Base-by-base conservation (phyloP, 2,888 invertebrate species). In the Drosophila meridiana region DNA sequence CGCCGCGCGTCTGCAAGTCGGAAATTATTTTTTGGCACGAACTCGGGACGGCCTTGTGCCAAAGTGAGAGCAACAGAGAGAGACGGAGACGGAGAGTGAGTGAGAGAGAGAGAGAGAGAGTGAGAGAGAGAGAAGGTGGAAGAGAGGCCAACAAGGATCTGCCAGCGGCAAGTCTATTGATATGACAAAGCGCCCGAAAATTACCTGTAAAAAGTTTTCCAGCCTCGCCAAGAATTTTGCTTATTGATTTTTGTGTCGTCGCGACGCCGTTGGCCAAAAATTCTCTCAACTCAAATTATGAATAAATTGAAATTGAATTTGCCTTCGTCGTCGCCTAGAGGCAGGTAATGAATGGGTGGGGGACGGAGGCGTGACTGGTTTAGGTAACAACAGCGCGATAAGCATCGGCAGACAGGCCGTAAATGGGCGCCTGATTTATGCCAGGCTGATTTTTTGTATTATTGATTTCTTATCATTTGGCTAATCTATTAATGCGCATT, bases 21-120 rank as follows among this genome's bases (percentile, higher is more conserved):
- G 77, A 89, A 88, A 87, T 88, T 88, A 83, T 88, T 87, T 89
- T 83, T 80, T 83, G 89, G 88, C 88, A 88, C 89, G 87, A 84
- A 89, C 82, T 71, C 82, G 78, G 66, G 57, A 67, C 77, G 76
- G 76, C 86, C 83, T 80, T 83, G 82, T 81, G 84, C 74, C 85
- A 71, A 58, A 53, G 59, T 53, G 50, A 55, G 60, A 43, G 52
- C n/a, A 1, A 7, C 9, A 14, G n/a, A 28, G 30, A 20, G 38
- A 26, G 6, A 48, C 6, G 28, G 34, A 28, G 20, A 11, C 20
- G 14, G 11, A 32, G 40, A 14, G 20, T 11, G 52, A 3, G 36
- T 26, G 36, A 9, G 32, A 36, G 28, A 28, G 36, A 26, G 20
- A 38, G 13, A 11, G 56, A 43, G 57, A 20, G 57, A n/a, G 38